A percentile compares a stretch with the other conserved stretches of the same genome.
Conservation (phyloP, 2,797 vertebrate species). For the Acanthurus tractus region DNA sequence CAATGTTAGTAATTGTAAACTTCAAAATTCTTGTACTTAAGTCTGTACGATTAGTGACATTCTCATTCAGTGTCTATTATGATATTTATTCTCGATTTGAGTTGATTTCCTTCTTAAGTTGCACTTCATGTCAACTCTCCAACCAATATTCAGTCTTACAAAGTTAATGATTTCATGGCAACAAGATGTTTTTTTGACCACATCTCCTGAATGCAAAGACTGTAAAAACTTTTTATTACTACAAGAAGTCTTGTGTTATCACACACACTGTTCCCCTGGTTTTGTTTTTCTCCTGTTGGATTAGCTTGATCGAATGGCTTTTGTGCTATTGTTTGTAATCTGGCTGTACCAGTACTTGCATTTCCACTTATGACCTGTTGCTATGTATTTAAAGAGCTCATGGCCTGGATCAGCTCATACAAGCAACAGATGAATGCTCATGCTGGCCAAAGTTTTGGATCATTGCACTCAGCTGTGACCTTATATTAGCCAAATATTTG, state of each 20-base stretch:
- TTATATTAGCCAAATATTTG: slow-evolving; percentile 51
- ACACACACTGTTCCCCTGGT: neutral
- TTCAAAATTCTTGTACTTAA: neutral
- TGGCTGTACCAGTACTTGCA: slow-evolving; percentile 5
- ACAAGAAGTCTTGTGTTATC: neutral
- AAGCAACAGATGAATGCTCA: slow-evolving; percentile 50
- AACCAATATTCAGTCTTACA: neutral
- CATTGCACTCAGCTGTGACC: slow-evolving; percentile 55
- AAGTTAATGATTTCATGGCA: neutral
- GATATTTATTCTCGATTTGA: neutral
- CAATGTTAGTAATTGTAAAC: neutral
- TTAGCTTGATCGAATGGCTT: neutral
- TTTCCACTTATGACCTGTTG: slow-evolving; percentile 10
- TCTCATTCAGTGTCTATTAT: neutral
- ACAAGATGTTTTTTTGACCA: neutral
- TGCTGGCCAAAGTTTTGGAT: slow-evolving; percentile 46
- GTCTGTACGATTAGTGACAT: neutral
- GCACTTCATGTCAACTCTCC: neutral
- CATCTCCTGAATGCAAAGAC: neutral
- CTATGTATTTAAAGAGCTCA: slow-evolving; percentile 19
- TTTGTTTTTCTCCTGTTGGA: neutral
- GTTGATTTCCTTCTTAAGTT: neutral
- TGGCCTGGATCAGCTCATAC: slow-evolving; percentile 12
- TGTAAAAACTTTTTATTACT: neutral
- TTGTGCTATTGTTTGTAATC: neutral